Percentiles rank a stretch among this genome's conserved stretches.
These are phyloP conservation scores for Arothron firmamentum DNA, from an alignment of 2,113 vertebrate species.

Conservation along the genomic window DNA sequence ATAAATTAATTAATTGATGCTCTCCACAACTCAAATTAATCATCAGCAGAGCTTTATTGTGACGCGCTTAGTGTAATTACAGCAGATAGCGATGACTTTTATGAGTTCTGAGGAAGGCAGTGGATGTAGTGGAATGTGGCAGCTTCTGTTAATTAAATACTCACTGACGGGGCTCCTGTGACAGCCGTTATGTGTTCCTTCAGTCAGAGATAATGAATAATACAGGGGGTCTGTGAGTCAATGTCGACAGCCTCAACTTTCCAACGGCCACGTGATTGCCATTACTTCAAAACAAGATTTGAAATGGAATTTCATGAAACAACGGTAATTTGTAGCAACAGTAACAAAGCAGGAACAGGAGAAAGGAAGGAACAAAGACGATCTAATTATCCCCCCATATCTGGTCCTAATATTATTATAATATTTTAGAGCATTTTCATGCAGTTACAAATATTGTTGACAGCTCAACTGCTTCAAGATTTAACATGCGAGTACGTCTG, in stretches of 20 bases:
- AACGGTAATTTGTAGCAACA: too few relatives aligned
- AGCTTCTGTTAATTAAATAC: constrained; percentile 73
- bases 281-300: not conserved
- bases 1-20: constrained; percentile 67
- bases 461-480: too few relatives aligned
- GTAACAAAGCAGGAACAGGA: too few relatives aligned
- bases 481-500: not conserved
- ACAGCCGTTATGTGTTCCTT: constrained; percentile 70
- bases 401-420: too few relatives aligned
- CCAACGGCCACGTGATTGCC: constrained; percentile 22
- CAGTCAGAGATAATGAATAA: constrained; percentile 69
- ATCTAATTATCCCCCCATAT: too few relatives aligned
- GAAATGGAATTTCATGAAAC: too few relatives aligned
- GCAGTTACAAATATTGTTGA: constrained; percentile 23
- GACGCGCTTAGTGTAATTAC: constrained; percentile 69
- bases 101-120: constrained; percentile 65
- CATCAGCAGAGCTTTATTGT: constrained; percentile 56
- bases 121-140: constrained; percentile 66
- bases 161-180: constrained; percentile 59
- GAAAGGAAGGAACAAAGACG: too few relatives aligned
- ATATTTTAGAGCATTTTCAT: too few relatives aligned
- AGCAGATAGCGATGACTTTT: constrained; percentile 63
- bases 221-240: constrained; percentile 53
- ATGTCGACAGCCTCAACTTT: constrained; percentile 51
- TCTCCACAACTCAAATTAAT: constrained; percentile 64